Evolutionary conservation across 1,140 invertebrate genomes (phyloP).

Genomic region (Brachystomella parvula): DNA sequence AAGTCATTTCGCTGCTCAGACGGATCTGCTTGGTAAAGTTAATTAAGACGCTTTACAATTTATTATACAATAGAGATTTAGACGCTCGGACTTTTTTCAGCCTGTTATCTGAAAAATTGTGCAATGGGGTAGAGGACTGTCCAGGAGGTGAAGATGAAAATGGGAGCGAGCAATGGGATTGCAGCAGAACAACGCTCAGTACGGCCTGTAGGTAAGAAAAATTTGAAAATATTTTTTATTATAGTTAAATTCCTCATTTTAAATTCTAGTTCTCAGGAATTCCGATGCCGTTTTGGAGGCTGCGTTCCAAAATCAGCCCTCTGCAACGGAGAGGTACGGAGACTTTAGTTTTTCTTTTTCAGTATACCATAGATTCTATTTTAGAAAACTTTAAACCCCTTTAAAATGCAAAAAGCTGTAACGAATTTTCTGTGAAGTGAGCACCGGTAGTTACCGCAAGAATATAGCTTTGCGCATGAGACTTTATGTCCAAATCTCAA

Average conservation of each 20-base stretch:
- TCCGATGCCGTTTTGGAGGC: slow-evolving; percentile 3
- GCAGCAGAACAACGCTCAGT: not conserved
- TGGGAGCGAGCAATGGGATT: slow-evolving; percentile 5
- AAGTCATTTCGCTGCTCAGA: slow-evolving; percentile 8
- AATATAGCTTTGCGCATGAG: no score
- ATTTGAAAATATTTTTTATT: not conserved
- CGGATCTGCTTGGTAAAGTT: not conserved
- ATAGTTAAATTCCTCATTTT: not conserved
- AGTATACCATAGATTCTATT: not conserved
- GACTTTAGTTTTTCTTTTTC: not conserved
- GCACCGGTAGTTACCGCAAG: no score
- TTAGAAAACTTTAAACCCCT: no score
- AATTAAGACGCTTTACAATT: not conserved
- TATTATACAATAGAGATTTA: not conserved
- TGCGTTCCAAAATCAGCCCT: not conserved
- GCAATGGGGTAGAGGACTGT: not conserved
- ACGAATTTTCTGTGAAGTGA: no score
- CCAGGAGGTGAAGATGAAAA: slow-evolving; percentile 12
- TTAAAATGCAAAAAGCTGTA: no score
- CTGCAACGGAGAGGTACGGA: not conserved
- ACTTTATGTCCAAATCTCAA: no score
- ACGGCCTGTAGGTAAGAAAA: slow-evolving; percentile 5
- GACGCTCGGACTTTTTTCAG: not conserved
- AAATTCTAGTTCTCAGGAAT: not conserved
- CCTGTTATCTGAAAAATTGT: slow-evolving; percentile 2